phyloP scores from a whole-genome alignment of 1,140 invertebrate genomes.

The Reticulitermes speratus region DNA sequence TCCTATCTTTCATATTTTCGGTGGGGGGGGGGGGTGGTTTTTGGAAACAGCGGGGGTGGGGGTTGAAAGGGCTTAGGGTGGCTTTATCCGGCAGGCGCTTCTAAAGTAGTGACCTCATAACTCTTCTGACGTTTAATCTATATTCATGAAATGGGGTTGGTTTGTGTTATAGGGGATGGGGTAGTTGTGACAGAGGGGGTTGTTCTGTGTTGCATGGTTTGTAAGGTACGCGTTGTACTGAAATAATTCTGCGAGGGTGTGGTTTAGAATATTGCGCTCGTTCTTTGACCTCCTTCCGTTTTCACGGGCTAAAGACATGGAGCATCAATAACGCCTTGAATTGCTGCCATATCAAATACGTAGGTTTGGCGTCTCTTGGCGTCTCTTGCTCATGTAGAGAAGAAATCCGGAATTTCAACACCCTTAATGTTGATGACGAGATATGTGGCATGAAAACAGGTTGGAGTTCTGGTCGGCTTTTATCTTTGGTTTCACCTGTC shows the following conservation, averaged over 20 bases:
- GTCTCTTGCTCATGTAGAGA: too few species aligned
- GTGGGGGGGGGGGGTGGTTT: background rate
- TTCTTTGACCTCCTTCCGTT: too few species aligned
- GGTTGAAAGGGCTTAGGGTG: background rate
- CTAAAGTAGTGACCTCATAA: constrained; percentile 26
- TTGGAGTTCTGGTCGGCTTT: too few species aligned
- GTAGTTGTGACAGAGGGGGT: constrained; percentile 1
- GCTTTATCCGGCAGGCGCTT: background rate
- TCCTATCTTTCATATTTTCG: background rate
- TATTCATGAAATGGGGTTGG: constrained; percentile 24
- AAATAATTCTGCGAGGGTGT: background rate
- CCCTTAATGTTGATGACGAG: too few species aligned
- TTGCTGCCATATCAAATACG: too few species aligned
- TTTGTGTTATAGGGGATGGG: background rate
- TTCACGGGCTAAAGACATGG: too few species aligned
- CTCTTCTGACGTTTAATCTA: constrained; percentile 29
- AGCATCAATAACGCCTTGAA: too few species aligned
- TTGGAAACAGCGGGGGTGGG: background rate
- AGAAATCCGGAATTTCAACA: too few species aligned
- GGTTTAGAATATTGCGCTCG: too few species aligned
- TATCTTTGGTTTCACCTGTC: too few species aligned
- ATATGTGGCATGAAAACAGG: too few species aligned
- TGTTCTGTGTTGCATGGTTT: background rate
- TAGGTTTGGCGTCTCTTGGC: too few species aligned
- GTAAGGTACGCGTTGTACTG: background rate